Percentiles rank a stretch among this genome's conserved stretches.
phyloP scores from a whole-genome alignment of 2,797 vertebrate species.

The Enteromius unitaeniatus region DNA sequence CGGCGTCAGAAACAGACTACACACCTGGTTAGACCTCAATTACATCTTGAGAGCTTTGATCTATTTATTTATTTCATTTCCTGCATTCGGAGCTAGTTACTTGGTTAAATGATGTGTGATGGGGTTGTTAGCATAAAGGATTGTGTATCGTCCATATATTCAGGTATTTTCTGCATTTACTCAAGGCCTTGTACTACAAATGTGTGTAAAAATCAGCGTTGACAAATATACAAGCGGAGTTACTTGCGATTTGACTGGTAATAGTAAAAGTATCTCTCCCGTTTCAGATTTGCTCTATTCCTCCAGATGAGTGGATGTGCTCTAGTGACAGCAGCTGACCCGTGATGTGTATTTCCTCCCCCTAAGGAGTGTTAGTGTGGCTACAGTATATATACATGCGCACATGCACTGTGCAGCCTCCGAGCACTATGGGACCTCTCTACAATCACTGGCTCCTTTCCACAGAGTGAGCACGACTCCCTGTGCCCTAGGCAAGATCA shows the following conservation, averaged over 20 bases:
- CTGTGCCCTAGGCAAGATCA: constrained; percentile 43
- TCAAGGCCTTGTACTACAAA: not conserved
- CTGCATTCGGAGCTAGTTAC: constrained; percentile 9
- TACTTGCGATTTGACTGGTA: not conserved
- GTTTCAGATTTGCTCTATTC: constrained; percentile 1
- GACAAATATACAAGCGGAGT: not conserved
- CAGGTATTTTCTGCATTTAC: not conserved
- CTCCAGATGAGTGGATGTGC: constrained; percentile 47
- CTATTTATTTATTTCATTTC: constrained; percentile 21
- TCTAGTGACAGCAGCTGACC: constrained; percentile 56
- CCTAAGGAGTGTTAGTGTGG: constrained; percentile 50
- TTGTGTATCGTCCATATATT: not conserved
- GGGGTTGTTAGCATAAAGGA: not conserved
- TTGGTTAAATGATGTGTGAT: constrained; percentile 29
- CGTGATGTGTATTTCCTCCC: constrained; percentile 56
- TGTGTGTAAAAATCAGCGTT: not conserved
- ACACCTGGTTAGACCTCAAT: constrained; percentile 50
- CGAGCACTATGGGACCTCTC: constrained; percentile 41
- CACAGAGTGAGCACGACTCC: constrained; percentile 47
- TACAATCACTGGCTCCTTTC: constrained; percentile 52
- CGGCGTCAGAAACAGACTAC: constrained; percentile 24
- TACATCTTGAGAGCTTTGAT: constrained; percentile 40
- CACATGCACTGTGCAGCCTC: constrained; percentile 20
- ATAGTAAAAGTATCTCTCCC: not conserved
- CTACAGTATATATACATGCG: constrained; percentile 27